Evolutionary conservation across 2,113 vertebrate species (phyloP), one percentile per base, ranked within the genome.

Genomic region (Grammomys dolichurus): DNA sequence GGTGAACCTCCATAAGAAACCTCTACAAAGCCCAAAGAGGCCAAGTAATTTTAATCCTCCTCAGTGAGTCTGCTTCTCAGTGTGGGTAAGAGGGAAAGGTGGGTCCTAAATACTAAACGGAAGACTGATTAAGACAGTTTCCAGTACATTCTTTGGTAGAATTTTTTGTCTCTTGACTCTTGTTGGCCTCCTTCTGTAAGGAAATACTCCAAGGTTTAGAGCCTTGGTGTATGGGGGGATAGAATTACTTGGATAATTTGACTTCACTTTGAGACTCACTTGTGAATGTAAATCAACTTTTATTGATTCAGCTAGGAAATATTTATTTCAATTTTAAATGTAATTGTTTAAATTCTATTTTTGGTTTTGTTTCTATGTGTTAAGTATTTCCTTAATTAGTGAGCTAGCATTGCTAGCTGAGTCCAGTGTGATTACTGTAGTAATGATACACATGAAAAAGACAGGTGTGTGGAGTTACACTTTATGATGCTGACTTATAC

Each of bases 311-410:
- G 80, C 91, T 91, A 63, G 22, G 60, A 63, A 63, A 63, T 26
- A 24, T 22, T 63, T 73, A 40, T 40, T 51, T 90, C 58, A 8
- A 31, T 89, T 70, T 91, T 70, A n/a, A 24, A 73, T 58, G 1
- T 36, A 26, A 82, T 93, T 89, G 72, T 87, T 87, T 65, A 77
- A 95, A 87, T n/a, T 75, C 51, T 40, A 46, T 90, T 85, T 60
- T 81, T 78, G 17, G 28, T 67, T 26, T 31, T 67, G 46, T 90
- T 40, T 12, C 20, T 78, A 1, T 36, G 0, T 54, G 54, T 92
- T 65, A 76, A 88, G 22, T 75, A 40, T 76, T 81, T 20, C 33
- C 63, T 78, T 46, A 54, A 54, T 93, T 58, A 82, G 46, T 63
- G 88, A 86, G 7, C 24, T 5, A 1, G 8, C 3, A 0, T 40